Evolutionary conservation across 2,888 invertebrate genomes (phyloP).

Genomic region (Rotaria magnacalcarata): DNA sequence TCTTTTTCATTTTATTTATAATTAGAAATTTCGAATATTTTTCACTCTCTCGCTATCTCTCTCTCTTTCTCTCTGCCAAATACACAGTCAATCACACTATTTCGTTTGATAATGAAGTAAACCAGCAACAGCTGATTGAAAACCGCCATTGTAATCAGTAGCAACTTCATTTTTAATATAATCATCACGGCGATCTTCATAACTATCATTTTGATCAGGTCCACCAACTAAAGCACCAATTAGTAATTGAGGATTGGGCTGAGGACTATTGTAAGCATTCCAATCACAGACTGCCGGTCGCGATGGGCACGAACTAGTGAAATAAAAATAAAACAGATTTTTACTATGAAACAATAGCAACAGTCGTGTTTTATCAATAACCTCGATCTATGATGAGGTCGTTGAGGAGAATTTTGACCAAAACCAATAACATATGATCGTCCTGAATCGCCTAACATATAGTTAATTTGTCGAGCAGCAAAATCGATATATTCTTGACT

Average conservation of each 20-base stretch:
- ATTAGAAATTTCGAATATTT: not conserved
- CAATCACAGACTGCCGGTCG: conserved; percentile 51
- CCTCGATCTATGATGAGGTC: conserved; percentile 53
- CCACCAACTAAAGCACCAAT: conserved; percentile 56
- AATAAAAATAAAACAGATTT: conserved; percentile 23
- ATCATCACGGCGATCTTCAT: conserved; percentile 51
- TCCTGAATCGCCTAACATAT: conserved; percentile 52
- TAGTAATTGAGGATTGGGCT: conserved; percentile 52
- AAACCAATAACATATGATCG: conserved; percentile 52
- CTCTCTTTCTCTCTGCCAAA: not conserved
- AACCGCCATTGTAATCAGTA: conserved; percentile 54
- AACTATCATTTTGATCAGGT: conserved; percentile 51
- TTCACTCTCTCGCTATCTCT: not conserved
- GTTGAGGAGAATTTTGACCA: conserved; percentile 51
- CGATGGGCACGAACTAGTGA: conserved; percentile 52
- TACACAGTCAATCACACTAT: not conserved
- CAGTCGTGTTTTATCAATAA: conserved; percentile 45
- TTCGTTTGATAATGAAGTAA: conserved; percentile 11
- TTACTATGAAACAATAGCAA: not conserved
- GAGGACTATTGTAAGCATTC: conserved; percentile 49
- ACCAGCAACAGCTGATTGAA: conserved; percentile 55
- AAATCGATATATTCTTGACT: conserved; percentile 50
- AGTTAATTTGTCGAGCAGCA: conserved; percentile 53
- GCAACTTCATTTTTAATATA: conserved; percentile 54
- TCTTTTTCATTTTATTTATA: not conserved